Evolutionary conservation across 2,797 vertebrate species (phyloP), one percentile per base, ranked within the genome.

Genomic region (Echiichthys vipera): DNA sequence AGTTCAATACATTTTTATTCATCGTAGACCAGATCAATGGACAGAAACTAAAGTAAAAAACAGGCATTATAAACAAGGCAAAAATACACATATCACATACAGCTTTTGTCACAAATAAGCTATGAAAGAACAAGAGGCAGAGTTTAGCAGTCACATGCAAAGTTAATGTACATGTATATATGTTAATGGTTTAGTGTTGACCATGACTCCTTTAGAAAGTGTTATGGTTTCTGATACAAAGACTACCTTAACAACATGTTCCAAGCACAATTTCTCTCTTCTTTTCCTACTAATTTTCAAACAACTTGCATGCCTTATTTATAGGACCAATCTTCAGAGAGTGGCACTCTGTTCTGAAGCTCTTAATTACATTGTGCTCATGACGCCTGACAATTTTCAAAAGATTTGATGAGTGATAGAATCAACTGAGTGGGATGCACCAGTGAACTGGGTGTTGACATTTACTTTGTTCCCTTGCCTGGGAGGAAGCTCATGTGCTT

Each of bases 261-360:
- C 22, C 8, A 9, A 2, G 20, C 27, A 59, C 18, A 56, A 54
- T 53, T 8, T n/a, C 13, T n/a, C 29, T 25, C 32, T 40, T 59
- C 22, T 5, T 12, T 13, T 55, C 5, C 25, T 37, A 1, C 5
- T 22, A 29, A 17, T 42, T 46, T 64, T 29, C 22, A 37, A 54
- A 64, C 20, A 65, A 34, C 29, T 17, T 10, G 5, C 50, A 17
- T 18, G 46, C 42, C 72, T 66, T 65, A 73, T 81, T 73, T 71
- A 53, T 45, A 62, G 67, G 36, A 45, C 34, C n/a, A 25, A 71
- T 51, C 58, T 45, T 70, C 30, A 5, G 9, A 59, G 18, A 36
- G 39, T 17, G 51, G 25, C 45, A 4, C 39, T 53, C 2, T n/a
- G 17, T 43, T 63, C 25, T 54, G 54, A 43, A 32, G 34, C 29